Percentiles rank a stretch among this genome's conserved stretches.
Conservation (phyloP, 2,888 invertebrate genomes). For the Caenorhabditis auriculariae region DNA sequence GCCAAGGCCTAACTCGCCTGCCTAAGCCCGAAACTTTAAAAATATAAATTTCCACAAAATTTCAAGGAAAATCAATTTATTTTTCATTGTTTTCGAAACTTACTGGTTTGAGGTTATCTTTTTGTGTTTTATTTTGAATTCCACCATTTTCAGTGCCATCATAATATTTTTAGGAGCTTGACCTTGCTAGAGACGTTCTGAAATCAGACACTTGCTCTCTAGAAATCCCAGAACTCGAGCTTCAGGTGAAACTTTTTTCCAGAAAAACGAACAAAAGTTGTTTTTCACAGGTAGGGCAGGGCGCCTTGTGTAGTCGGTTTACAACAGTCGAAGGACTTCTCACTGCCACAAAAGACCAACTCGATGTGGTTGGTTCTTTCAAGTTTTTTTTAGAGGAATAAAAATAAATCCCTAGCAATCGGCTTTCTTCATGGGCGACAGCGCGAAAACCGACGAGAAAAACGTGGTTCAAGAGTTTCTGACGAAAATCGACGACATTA, state of each 20-base stretch:
- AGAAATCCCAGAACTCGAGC: constrained; percentile 82
- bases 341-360: constrained; percentile 74
- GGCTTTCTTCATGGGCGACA: constrained; percentile 61
- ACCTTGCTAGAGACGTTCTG: constrained; percentile 87
- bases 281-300: constrained; percentile 72
- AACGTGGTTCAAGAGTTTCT: constrained; percentile 41
- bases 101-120: too few relatives aligned
- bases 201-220: constrained; percentile 85
- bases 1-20: too few relatives aligned
- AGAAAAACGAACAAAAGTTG: neutral
- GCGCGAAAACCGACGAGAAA: constrained; percentile 37
- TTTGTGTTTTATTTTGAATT: too few relatives aligned
- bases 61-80: neutral
- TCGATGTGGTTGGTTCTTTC: constrained; percentile 14
- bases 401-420: constrained; percentile 43
- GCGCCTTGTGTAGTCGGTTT: constrained; percentile 86
- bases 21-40: too few relatives aligned
- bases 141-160: too few relatives aligned
- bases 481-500: constrained; percentile 40
- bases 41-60: neutral
- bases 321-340: constrained; percentile 91
- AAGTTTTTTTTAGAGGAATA: neutral
- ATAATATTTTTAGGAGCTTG: constrained; percentile 68
- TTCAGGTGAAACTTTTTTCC: constrained; percentile 69
- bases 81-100: neutral